Evolutionary conservation across 2,888 invertebrate species (phyloP), one percentile per base, ranked within the genome.

Genomic region (Catocala sponsa): DNA sequence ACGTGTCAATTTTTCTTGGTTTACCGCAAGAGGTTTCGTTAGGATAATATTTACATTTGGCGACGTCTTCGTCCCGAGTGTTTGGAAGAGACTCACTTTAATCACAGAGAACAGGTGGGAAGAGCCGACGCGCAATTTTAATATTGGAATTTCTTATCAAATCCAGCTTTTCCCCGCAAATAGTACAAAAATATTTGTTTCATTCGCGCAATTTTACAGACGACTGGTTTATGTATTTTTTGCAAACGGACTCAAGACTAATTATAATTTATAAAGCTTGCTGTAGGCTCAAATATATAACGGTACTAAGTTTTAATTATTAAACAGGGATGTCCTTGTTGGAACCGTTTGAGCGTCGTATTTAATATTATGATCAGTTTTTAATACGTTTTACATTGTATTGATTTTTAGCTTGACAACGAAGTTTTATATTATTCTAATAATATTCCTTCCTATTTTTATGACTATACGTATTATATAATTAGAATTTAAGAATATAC

Each of bases 71-170:
- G 78, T 79, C 76, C 79, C 79, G 81, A 81, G 73, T 87, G 86
- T 88, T 91, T 89, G 86, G 83, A 76, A 76, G 79, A 80, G 87
- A 89, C 87, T 87, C 87, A 88, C 90, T 92, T 93, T 92, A 93
- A 93, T 92, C 93, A 91, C 88, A 80, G 88, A 80, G 87, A 91
- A 89, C 91, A 91, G 91, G 92, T 88, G 87, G 83, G 69, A 83
- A 82, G 80, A 84, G 74, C 76, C 83, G 83, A 75, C 82, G 83
- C 87, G 88, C 87, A 89, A 90, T 91, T 91, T 92, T 87, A 87
- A 87, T 90, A 91, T 92, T 91, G 89, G 86, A 88, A 86, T 90
- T 91, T 89, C 84, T 88, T 89, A 90, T 89, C 85, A 89, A 89
- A 89, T 89, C 84, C 80, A 76, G 75, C 74, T 79, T 82, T 81